phyloP scores from a whole-genome alignment of 2,888 invertebrate species.

The Agrotis exclamationis region DNA sequence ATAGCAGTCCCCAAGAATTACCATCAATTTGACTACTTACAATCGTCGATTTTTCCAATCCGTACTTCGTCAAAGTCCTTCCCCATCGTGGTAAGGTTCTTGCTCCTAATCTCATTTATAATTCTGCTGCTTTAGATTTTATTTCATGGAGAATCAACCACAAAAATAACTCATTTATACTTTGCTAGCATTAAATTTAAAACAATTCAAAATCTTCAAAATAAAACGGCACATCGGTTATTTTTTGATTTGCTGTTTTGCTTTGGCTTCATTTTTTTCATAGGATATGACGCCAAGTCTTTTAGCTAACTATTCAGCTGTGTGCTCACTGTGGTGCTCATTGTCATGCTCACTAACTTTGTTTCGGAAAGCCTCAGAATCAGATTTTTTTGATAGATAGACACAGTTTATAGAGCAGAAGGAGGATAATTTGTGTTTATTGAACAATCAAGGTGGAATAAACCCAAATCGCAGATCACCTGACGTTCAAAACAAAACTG shows the following conservation, averaged over 20 bases:
- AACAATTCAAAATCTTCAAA: conserved; percentile 29
- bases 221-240: conserved; percentile 37
- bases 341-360: too few species aligned
- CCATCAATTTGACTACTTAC: conserved; percentile 70
- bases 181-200: background rate
- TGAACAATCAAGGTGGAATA: too few species aligned
- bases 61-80: conserved; percentile 79
- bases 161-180: background rate
- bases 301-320: background rate
- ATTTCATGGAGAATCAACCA: background rate
- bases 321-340: too few species aligned
- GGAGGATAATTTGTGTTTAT: too few species aligned
- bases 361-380: too few species aligned
- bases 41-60: conserved; percentile 87
- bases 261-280: background rate
- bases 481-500: too few species aligned
- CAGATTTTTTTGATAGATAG: too few species aligned
- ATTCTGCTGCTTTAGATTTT: conserved; percentile 23
- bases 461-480: too few species aligned
- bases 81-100: conserved; percentile 68
- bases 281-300: background rate
- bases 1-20: background rate
- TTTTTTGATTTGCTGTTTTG: conserved; percentile 18
- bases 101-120: conserved; percentile 28
- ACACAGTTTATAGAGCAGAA: too few species aligned